Conservation (phyloP, 2,113 vertebrate genomes). For the Aldabrachelys gigantea region DNA sequence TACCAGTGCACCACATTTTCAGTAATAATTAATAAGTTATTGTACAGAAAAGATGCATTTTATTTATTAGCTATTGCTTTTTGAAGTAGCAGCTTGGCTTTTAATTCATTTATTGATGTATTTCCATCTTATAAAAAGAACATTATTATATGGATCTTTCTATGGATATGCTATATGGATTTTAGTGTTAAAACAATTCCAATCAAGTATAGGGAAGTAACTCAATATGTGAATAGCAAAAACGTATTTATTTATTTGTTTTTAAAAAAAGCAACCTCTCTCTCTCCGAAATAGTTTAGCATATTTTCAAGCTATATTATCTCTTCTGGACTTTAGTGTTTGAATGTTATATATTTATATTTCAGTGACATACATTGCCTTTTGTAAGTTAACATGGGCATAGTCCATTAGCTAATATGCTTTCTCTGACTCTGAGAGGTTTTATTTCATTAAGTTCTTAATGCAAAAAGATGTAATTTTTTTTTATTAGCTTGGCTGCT, state of each 20-base stretch:
- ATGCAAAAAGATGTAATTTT: constrained; percentile 31
- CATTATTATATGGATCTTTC: neutral
- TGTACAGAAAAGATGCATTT: neutral
- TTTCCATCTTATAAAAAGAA: neutral
- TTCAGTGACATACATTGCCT: constrained; percentile 14
- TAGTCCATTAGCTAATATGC: constrained; percentile 15
- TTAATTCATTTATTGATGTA: neutral
- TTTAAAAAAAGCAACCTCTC: neutral
- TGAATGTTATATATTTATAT: constrained; percentile 20
- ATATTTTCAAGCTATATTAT: constrained; percentile 21
- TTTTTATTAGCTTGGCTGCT: constrained; percentile 41
- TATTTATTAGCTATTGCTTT: constrained; percentile 19
- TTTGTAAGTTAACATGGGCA: constrained; percentile 5
- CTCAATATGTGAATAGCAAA: neutral
- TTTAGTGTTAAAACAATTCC: constrained; percentile 22
- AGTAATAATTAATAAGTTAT: constrained; percentile 5
- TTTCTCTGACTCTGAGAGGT: constrained; percentile 20
- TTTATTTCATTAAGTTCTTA: constrained; percentile 66
- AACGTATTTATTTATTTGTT: neutral
- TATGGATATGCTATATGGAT: neutral
- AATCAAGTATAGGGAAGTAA: neutral
- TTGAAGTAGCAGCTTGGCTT: constrained; percentile 1
- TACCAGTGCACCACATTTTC: constrained; percentile 2
- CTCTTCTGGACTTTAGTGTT: neutral
- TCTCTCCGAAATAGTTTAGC: neutral